Conservation (phyloP, 2,888 invertebrate species). For the Lasius platythorax region DNA sequence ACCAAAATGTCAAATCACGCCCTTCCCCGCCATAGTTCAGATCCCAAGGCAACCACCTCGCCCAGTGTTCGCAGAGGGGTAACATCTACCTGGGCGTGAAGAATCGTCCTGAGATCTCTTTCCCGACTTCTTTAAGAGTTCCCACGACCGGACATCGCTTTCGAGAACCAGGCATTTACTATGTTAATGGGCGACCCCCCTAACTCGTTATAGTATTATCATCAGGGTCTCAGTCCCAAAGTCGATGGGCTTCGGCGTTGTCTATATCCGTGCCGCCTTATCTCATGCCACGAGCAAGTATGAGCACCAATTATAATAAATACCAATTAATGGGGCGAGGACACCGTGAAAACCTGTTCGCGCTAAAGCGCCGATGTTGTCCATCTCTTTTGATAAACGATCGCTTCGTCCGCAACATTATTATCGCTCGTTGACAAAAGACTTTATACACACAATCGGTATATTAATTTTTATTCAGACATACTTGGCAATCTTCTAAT, state of each 20-base stretch:
- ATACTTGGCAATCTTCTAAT: background rate
- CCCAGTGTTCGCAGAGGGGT: conserved; percentile 52
- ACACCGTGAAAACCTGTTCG: conserved; percentile 75
- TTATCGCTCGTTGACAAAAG: conserved; percentile 41
- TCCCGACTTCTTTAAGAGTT: conserved; percentile 65
- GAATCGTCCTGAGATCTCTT: conserved; percentile 69
- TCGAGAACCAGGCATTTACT: conserved; percentile 74
- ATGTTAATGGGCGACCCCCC: conserved; percentile 80
- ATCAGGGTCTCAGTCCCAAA: conserved; percentile 61
- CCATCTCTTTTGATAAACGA: conserved; percentile 68
- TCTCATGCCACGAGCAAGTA: conserved; percentile 74
- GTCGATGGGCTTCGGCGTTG: conserved; percentile 59
- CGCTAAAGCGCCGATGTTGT: conserved; percentile 57
- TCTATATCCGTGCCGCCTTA: conserved; percentile 65
- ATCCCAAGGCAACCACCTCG: conserved; percentile 60
- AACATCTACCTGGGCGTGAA: conserved; percentile 74
- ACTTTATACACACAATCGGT: background rate
- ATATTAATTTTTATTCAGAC: background rate
- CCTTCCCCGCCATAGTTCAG: conserved; percentile 66
- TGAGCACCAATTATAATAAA: conserved; percentile 85
- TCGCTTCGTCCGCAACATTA: conserved; percentile 42
- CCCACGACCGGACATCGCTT: conserved; percentile 75
- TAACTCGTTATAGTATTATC: conserved; percentile 82
- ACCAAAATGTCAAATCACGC: conserved; percentile 80
- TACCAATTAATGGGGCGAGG: conserved; percentile 84